Conservation (phyloP, 1,140 invertebrate genomes). For the Bacillus rossius region DNA sequence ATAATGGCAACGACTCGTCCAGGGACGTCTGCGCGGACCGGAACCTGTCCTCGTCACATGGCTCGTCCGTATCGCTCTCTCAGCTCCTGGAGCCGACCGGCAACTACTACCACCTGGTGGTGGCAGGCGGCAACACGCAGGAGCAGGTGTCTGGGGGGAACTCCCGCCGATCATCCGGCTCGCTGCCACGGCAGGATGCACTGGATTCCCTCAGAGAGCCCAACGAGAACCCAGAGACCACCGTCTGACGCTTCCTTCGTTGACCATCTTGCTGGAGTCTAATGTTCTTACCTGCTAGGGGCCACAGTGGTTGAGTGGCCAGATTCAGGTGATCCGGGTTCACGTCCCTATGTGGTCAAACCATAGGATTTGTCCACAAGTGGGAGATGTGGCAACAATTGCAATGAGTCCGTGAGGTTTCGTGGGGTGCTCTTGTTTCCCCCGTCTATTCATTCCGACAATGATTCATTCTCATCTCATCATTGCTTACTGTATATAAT, state of each 20-base stretch:
- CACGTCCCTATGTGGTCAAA: too few species aligned
- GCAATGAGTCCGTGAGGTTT: too few species aligned
- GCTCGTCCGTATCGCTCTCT: constrained; percentile 14
- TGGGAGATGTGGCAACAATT: too few species aligned
- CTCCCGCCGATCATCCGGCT: constrained; percentile 15
- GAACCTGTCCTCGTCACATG: constrained; percentile 9
- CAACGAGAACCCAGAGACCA: constrained; percentile 15
- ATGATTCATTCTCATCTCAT: too few species aligned
- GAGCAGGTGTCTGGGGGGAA: neutral
- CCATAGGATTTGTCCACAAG: too few species aligned
- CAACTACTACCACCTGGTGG: constrained; percentile 14
- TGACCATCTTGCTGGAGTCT: too few species aligned
- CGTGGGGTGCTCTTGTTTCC: too few species aligned
- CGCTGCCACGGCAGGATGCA: constrained; percentile 35
- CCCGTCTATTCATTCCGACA: too few species aligned
- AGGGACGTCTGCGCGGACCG: neutral
- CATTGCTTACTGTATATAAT: too few species aligned
- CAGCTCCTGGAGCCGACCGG: constrained; percentile 11
- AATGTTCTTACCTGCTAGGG: too few species aligned
- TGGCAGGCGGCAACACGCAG: constrained; percentile 7
- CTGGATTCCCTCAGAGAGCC: constrained; percentile 19
- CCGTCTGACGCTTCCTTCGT: neutral
- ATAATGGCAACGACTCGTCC: constrained; percentile 1
- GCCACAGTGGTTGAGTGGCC: too few species aligned
- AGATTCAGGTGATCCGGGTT: too few species aligned